Evolutionary conservation across 2,113 vertebrate species (phyloP).

Genomic region (Chrysochloris asiatica): DNA sequence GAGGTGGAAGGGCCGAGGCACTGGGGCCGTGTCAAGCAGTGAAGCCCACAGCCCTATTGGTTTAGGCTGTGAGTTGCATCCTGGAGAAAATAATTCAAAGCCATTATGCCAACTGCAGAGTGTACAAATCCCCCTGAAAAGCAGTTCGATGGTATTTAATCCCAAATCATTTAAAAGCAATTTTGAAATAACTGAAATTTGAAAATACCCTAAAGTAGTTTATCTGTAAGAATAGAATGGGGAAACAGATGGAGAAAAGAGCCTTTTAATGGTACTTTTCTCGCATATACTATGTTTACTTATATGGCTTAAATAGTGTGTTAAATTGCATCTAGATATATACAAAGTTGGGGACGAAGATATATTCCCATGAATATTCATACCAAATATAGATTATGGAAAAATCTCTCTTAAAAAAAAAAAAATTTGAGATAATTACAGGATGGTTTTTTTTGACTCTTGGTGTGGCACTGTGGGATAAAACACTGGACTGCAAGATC

Average conservation of each 20-base stretch:
- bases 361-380: conserved; percentile 17
- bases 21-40: background rate
- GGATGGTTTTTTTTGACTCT: no score
- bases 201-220: conserved; percentile 60
- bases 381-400: conserved; percentile 1
- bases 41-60: conserved; percentile 65
- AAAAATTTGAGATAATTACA: background rate
- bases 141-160: conserved; percentile 71
- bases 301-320: conserved; percentile 30
- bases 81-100: conserved; percentile 56
- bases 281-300: conserved; percentile 33
- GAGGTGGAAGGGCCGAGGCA: background rate
- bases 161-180: conserved; percentile 73
- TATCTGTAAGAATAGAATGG: conserved; percentile 40
- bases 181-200: conserved; percentile 67
- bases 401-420: background rate
- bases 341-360: background rate
- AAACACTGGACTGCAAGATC: no score
- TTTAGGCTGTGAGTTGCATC: conserved; percentile 51
- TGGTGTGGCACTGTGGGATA: no score
- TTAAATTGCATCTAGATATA: conserved; percentile 57
- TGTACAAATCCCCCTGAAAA: conserved; percentile 70
- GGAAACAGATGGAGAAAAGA: conserved; percentile 49
- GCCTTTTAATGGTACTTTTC: conserved; percentile 38
- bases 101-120: conserved; percentile 64